Conservation (phyloP, 2,113 vertebrate species). For the Labeo catla region DNA sequence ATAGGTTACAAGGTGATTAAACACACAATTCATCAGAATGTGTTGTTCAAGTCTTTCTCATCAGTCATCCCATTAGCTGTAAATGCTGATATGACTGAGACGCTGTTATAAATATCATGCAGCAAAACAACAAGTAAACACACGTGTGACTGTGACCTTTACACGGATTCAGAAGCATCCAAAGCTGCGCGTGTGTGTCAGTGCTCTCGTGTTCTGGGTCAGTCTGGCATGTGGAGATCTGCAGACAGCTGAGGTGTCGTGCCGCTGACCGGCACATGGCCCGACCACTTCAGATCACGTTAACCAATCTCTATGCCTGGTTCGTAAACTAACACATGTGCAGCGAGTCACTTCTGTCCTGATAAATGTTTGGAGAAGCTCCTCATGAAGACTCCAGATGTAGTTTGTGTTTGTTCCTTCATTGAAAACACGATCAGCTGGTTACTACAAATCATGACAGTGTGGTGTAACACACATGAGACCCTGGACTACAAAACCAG, state of each 20-base stretch:
- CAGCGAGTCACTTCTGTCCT: not conserved
- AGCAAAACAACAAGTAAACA: slow-evolving; percentile 20
- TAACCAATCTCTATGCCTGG: not conserved
- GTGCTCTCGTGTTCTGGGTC: not conserved
- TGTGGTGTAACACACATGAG: not conserved
- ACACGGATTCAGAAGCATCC: not conserved
- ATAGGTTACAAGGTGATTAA: not conserved
- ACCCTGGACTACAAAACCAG: too few species aligned
- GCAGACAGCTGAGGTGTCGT: not conserved
- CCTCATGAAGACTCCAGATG: not conserved
- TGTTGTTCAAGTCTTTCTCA: not conserved
- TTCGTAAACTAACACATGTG: not conserved
- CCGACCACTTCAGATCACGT: not conserved
- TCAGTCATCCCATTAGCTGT: not conserved
- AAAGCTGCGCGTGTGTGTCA: not conserved
- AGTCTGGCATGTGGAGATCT: not conserved
- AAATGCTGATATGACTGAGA: not conserved
- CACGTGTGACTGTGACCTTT: not conserved
- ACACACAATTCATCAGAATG: not conserved
- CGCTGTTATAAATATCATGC: not conserved
- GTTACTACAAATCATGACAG: not conserved
- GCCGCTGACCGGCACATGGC: not conserved
- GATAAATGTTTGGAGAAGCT: not conserved
- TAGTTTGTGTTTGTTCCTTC: not conserved
- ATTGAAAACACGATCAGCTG: not conserved